These are phyloP conservation scores for Tauraco erythrolophus DNA, from an alignment of 2,113 vertebrate species.

Conservation along the genomic window DNA sequence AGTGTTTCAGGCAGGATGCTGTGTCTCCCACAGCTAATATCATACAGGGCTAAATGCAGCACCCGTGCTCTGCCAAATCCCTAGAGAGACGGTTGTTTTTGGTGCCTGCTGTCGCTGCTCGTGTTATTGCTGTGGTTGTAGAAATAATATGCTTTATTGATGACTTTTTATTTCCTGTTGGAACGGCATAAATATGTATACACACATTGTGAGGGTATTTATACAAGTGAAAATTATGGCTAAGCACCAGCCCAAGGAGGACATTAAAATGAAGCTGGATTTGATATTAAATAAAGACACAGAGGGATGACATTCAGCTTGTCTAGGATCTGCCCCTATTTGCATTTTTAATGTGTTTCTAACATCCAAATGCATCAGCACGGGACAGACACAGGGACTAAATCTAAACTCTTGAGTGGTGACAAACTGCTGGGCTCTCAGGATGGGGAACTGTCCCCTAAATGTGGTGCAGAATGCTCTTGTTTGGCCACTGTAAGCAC, in stretches of 20 bases:
- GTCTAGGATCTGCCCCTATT: not conserved
- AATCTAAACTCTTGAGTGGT: not conserved
- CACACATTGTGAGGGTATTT: not conserved
- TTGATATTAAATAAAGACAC: not conserved
- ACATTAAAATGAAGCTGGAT: not conserved
- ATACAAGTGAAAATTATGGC: not conserved
- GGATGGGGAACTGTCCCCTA: not conserved
- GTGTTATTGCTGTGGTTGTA: not conserved
- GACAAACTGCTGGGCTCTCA: not conserved
- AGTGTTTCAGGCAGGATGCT: not conserved
- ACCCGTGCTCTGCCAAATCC: not conserved
- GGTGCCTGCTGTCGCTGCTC: not conserved
- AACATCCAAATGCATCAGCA: not conserved
- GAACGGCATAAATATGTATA: not conserved
- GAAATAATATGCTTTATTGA: slow-evolving; percentile 9
- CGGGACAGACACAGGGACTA: not conserved
- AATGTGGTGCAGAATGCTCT: not conserved
- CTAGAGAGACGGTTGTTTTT: not conserved
- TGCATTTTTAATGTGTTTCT: not conserved
- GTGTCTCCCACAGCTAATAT: not conserved
- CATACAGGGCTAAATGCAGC: not conserved
- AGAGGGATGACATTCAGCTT: not conserved
- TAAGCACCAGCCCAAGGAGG: not conserved
- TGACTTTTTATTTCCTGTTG: not conserved
- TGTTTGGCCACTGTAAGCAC: not conserved